phyloP scores from a whole-genome alignment of 2,888 invertebrate species.

The Drosophila putrida region DNA sequence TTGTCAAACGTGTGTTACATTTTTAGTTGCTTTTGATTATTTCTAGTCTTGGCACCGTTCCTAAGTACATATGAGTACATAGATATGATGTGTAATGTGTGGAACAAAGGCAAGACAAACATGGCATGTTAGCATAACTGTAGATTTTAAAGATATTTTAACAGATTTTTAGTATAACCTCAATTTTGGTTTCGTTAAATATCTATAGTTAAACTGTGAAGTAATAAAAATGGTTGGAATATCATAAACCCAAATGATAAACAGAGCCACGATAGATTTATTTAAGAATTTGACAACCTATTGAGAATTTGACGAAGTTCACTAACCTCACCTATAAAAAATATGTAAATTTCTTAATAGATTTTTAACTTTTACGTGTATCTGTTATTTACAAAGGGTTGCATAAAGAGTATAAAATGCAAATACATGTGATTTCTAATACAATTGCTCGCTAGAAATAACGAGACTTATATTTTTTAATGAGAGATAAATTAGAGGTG shows the following conservation, averaged over 20 bases:
- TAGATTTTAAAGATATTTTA: slow-evolving; percentile 1
- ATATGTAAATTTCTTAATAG: neutral
- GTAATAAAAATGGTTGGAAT: slow-evolving; percentile 21
- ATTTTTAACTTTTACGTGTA: neutral
- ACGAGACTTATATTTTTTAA: too few relatives aligned
- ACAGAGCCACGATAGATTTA: neutral
- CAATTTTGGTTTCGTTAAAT: neutral
- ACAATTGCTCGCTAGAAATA: too few relatives aligned
- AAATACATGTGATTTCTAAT: neutral
- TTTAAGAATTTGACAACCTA: neutral
- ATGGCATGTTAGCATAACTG: slow-evolving; percentile 31
- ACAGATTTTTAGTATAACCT: neutral
- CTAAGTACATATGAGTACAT: slow-evolving; percentile 2
- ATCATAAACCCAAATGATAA: slow-evolving; percentile 11
- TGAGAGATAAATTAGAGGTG: too few relatives aligned
- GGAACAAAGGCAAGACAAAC: slow-evolving; percentile 48
- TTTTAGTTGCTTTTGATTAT: slow-evolving; percentile 38
- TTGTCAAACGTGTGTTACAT: slow-evolving; percentile 67
- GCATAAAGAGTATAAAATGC: neutral
- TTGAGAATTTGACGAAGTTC: slow-evolving; percentile 25
- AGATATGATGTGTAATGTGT: neutral
- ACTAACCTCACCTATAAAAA: slow-evolving; percentile 19
- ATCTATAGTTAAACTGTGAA: slow-evolving; percentile 18
- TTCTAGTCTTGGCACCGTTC: slow-evolving; percentile 29
- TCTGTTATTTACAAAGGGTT: neutral